Evolutionary conservation across 2,888 invertebrate genomes (phyloP).

Genomic region (Drosophila peninsularis): DNA sequence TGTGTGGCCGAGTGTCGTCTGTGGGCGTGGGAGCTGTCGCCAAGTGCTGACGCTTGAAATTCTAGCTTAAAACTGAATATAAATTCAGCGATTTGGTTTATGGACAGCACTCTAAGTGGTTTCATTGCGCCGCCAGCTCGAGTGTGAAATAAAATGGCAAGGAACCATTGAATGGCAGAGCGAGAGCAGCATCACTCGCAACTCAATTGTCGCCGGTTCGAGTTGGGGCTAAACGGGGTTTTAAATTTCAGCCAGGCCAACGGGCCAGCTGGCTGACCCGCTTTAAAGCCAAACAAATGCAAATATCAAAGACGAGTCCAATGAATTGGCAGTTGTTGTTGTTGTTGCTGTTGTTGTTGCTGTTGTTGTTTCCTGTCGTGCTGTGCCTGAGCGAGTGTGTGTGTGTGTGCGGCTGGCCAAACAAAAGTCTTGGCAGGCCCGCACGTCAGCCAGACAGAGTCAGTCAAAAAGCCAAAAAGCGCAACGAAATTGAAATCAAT

Average conservation of each 20-base stretch:
- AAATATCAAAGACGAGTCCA: conserved; percentile 61
- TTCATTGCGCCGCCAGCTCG: conserved; percentile 45
- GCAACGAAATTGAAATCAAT: conserved; percentile 72
- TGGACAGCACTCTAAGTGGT: conserved; percentile 54
- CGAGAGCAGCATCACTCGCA: conserved; percentile 46
- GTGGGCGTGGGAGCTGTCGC: conserved; percentile 19
- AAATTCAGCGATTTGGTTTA: conserved; percentile 48
- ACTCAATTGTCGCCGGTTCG: conserved; percentile 67
- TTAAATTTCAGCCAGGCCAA: conserved; percentile 53
- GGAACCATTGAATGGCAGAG: conserved; percentile 13
- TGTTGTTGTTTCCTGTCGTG: conserved; percentile 41
- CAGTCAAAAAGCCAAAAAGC: conserved; percentile 67
- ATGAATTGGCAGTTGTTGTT: conserved; percentile 46
- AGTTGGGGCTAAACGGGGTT: conserved; percentile 24
- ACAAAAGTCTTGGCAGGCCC: conserved; percentile 63
- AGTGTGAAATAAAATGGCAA: conserved; percentile 42
- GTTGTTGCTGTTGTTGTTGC: conserved; percentile 22
- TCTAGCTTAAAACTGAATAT: conserved; percentile 50
- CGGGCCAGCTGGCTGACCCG: conserved; percentile 64
- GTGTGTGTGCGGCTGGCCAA: conserved; percentile 65
- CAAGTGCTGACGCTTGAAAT: conserved; percentile 67
- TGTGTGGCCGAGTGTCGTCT: conserved; percentile 12
- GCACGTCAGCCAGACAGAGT: conserved; percentile 53
- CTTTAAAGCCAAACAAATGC: conserved; percentile 73
- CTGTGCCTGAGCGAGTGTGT: conserved; percentile 11